A percentile compares a stretch with the other conserved stretches of the same genome.
phyloP scores from a whole-genome alignment of 2,113 vertebrate genomes.

The Toxotes chatareus region DNA sequence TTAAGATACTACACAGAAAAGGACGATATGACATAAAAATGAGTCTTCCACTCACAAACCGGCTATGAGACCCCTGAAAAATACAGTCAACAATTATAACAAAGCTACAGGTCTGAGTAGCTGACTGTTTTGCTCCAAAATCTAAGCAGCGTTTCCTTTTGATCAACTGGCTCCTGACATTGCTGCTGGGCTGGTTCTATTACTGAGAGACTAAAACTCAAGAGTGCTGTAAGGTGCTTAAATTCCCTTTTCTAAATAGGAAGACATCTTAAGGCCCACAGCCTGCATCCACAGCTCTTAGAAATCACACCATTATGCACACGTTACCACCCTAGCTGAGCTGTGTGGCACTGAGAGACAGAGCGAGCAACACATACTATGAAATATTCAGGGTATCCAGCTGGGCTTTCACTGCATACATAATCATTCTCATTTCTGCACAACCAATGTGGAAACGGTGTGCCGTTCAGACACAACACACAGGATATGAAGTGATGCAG shows the following conservation, averaged over 20 bases:
- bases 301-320: conserved; percentile 75
- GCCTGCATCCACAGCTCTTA: conserved; percentile 55
- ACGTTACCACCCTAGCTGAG: conserved; percentile 68
- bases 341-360: conserved; percentile 76
- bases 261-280: conserved; percentile 56
- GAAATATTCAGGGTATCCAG: conserved; percentile 86
- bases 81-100: not conserved
- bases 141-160: conserved; percentile 33
- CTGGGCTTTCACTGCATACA: conserved; percentile 84
- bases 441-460: conserved; percentile 70
- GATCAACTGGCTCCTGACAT: conserved; percentile 24
- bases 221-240: conserved; percentile 36
- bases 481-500: conserved; percentile 74
- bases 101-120: conserved; percentile 5
- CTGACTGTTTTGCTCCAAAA: conserved; percentile 31
- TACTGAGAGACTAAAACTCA: conserved; percentile 36
- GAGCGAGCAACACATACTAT: conserved; percentile 80
- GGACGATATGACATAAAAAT: conserved; percentile 22
- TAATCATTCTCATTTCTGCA: conserved; percentile 84
- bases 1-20: conserved; percentile 57
- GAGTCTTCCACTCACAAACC: not conserved
- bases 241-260: conserved; percentile 37
- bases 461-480: conserved; percentile 62
- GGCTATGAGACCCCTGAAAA: not conserved
- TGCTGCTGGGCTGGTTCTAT: conserved; percentile 2